Evolutionary conservation across 2,113 vertebrate genomes (phyloP), one percentile per base, ranked within the genome.

Genomic region (Pseudolaguvia tuberculata): DNA sequence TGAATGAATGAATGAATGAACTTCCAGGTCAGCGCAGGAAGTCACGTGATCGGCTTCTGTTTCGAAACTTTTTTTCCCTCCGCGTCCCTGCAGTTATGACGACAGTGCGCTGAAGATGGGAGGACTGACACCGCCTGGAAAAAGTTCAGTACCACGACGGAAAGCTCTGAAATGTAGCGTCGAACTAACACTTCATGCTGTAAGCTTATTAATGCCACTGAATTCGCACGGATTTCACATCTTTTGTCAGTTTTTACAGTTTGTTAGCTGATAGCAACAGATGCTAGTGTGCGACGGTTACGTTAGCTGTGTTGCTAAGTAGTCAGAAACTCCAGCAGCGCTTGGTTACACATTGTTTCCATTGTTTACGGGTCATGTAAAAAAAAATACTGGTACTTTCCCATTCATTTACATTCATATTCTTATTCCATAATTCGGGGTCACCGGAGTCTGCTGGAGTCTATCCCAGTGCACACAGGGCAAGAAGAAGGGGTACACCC

Each of bases 91-190:
- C 77, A 75, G 80, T 83, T 51, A 90, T 89, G 88, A 86, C 86
- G 86, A 90, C 88, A 14, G 58, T 62, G 11, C 85, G 82, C 78
- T 31, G 80, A 83, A 83, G 68, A 81, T 85, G 83, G 73, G 48
- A 15, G 67, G 83, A 81, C 81, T 83, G 81, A 84, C 84, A 10
- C 63, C 83, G 2, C 29, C 13, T 50, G 77, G 72, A 50, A 79
- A 48, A 13, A 7, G 53, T 25, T 53, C 57, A 2, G 61, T 80
- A 80, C 72, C 29, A 18, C 77, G 31, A 11, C 66, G 42, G 2
- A 90, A 84, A 80, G 85, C 74, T 76, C 75, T 91, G 11, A 91
- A 83, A 88, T 91, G 87, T 25, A 87, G 84, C 6, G 88, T 91
- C 10, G 51, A 81, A 20, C 21, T 92, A 76, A 81, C 86, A 62